Conservation (phyloP, 2,888 invertebrate species). For the Mesorhabditis sp. region DNA sequence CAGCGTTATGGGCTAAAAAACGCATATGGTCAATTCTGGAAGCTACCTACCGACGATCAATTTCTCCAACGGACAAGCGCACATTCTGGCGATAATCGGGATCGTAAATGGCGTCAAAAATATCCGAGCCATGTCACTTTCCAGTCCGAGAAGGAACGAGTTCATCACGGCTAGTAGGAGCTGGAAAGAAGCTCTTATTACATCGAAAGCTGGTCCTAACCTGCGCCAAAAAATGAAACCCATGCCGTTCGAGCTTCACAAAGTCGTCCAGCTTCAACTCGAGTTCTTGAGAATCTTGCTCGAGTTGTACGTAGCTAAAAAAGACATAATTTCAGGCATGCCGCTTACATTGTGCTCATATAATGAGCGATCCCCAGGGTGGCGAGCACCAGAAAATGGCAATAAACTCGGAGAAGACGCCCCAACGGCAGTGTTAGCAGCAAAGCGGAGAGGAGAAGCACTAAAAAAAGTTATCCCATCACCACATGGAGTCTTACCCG, state of each 20-base stretch:
- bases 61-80: conserved; percentile 59
- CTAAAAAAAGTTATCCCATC: conserved; percentile 54
- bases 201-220: conserved; percentile 43
- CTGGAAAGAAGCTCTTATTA: conserved; percentile 9
- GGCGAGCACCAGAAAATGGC: conserved; percentile 61
- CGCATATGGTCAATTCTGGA: neutral
- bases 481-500: conserved; percentile 25
- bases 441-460: conserved; percentile 61
- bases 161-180: conserved; percentile 32
- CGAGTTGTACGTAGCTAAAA: conserved; percentile 59
- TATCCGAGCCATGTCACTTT: conserved; percentile 56
- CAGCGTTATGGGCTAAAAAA: conserved; percentile 61
- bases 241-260: conserved; percentile 51
- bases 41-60: conserved; percentile 36
- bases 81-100: conserved; percentile 63
- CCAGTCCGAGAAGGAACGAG: conserved; percentile 60
- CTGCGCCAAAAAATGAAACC: conserved; percentile 48
- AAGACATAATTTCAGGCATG: neutral
- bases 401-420: conserved; percentile 62
- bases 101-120: conserved; percentile 61
- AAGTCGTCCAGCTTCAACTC: conserved; percentile 51
- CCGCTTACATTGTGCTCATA: conserved; percentile 53
- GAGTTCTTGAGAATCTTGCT: conserved; percentile 40
- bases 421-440: conserved; percentile 62
- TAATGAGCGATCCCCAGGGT: conserved; percentile 61